Conservation (phyloP, 2,888 invertebrate species). For the Peribatodes rhomboidaria region DNA sequence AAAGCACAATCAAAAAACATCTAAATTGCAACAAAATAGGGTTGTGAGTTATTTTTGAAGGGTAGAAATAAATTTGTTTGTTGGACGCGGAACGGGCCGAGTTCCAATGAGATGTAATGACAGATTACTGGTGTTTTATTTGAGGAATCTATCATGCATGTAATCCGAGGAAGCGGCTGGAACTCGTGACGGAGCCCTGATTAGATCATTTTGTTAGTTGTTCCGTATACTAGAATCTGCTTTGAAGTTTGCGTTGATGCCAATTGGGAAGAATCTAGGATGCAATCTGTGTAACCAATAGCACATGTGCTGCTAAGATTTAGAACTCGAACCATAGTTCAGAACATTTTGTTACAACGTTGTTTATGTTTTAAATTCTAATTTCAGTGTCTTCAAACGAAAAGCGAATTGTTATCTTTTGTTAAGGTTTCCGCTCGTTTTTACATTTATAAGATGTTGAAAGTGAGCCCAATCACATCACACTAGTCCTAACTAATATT, state of each 20-base stretch:
- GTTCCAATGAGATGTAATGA: constrained; percentile 61
- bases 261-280: constrained; percentile 7
- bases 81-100: constrained; percentile 52
- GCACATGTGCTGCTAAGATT: no score
- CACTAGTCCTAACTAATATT: no score
- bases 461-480: no score
- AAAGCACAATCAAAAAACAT: constrained; percentile 13
- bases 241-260: constrained; percentile 8
- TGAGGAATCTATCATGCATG: constrained; percentile 56
- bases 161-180: constrained; percentile 54
- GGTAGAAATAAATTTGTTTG: constrained; percentile 44
- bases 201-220: constrained; percentile 31
- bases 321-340: no score
- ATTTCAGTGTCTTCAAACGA: no score
- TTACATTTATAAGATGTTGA: no score
- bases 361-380: no score
- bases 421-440: not conserved
- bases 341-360: no score
- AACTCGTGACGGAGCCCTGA: constrained; percentile 43
- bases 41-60: constrained; percentile 25
- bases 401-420: no score
- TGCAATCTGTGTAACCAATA: not conserved
- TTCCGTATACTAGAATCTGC: constrained; percentile 12
- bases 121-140: constrained; percentile 61
- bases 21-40: constrained; percentile 28